These are phyloP conservation scores for Eira barbara DNA, from an alignment of 2,113 vertebrate species.

Conservation along the genomic window DNA sequence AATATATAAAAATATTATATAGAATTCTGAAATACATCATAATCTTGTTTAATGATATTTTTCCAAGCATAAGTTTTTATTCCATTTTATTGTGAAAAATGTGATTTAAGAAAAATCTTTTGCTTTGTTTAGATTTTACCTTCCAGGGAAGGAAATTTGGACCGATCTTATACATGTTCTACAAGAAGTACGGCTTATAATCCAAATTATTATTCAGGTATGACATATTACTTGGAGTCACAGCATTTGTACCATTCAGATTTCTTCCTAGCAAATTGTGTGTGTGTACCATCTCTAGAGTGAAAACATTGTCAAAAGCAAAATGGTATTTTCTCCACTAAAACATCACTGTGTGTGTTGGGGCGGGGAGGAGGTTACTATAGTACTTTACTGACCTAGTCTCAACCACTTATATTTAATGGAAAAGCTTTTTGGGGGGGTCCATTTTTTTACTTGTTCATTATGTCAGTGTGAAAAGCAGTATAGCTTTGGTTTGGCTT, in stretches of 20 bases:
- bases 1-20: background rate
- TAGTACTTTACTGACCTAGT: conserved; percentile 30
- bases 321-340: conserved; percentile 38
- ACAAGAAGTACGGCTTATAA: conserved; percentile 84
- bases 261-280: background rate
- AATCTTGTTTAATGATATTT: conserved; percentile 36
- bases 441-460: background rate
- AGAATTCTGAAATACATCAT: conserved; percentile 16
- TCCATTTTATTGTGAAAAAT: conserved; percentile 37
- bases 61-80: conserved; percentile 21
- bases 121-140: conserved; percentile 81
- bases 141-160: conserved; percentile 71
- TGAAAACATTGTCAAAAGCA: conserved; percentile 41
- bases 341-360: background rate
- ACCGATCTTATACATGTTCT: conserved; percentile 83
- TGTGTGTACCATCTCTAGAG: conserved; percentile 43
- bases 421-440: background rate
- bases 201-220: conserved; percentile 85
- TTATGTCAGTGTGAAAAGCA: conserved; percentile 40
- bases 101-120: conserved; percentile 54
- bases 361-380: background rate
- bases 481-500: background rate
- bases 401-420: conserved; percentile 23
- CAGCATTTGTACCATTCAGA: background rate
- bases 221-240: conserved; percentile 56